Evolutionary conservation across 2,113 vertebrate species (phyloP).

Genomic region (Pygoscelis antarcticus): DNA sequence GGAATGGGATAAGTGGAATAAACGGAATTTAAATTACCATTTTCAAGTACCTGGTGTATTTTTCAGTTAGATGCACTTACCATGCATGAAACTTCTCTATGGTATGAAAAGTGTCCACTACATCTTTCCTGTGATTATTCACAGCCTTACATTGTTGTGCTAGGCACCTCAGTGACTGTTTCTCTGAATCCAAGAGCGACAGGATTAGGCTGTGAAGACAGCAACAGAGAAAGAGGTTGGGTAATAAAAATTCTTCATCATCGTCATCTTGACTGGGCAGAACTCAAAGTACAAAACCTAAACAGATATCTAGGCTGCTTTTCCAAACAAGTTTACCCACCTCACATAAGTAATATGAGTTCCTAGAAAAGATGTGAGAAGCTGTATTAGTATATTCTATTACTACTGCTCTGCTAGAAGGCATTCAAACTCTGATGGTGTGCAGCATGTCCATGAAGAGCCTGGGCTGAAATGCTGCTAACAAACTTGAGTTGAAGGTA

Average conservation of each 20-base stretch:
- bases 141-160: background rate
- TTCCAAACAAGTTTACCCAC: background rate
- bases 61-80: background rate
- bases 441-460: background rate
- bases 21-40: background rate
- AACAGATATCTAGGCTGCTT: background rate
- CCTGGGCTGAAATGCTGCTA: background rate
- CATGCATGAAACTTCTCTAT: background rate
- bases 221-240: rapidly evolving
- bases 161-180: background rate
- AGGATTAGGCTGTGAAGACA: background rate
- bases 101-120: background rate
- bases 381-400: background rate
- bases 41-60: background rate
- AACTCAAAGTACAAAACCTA: background rate
- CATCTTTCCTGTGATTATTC: background rate
- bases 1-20: background rate
- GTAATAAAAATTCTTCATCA: background rate
- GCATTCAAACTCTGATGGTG: background rate
- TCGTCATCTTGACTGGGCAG: background rate
- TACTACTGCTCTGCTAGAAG: background rate
- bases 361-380: background rate
- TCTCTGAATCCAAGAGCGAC: background rate
- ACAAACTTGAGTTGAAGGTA: background rate
- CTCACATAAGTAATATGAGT: background rate